A percentile compares a stretch with the other conserved stretches of the same genome.
These are phyloP conservation scores for Myodes glareolus DNA, from an alignment of 2,113 vertebrate genomes.

Conservation along the genomic window DNA sequence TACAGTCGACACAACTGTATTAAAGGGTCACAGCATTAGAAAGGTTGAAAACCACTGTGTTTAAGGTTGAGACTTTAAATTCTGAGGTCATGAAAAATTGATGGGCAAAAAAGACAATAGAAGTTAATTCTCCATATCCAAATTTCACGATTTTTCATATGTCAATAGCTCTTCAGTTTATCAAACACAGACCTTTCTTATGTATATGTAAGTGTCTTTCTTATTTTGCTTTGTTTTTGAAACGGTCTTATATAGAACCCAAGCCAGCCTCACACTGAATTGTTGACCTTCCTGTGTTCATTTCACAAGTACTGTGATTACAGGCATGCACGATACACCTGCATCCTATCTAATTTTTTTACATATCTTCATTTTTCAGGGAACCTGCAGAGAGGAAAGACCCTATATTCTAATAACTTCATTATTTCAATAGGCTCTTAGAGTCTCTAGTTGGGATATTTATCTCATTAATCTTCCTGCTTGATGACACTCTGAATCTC, in stretches of 20 bases:
- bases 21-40: neutral
- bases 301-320: neutral
- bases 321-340: neutral
- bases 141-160: neutral
- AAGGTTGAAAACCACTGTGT: neutral
- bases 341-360: neutral
- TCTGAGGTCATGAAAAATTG: neutral
- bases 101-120: neutral
- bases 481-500: neutral
- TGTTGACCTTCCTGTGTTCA: neutral
- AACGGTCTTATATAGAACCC: neutral
- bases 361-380: neutral
- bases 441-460: neutral
- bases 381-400: neutral
- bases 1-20: neutral
- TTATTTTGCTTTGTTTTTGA: neutral
- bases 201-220: neutral
- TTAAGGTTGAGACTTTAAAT: neutral
- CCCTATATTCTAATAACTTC: neutral
- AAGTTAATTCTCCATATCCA: neutral
- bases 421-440: neutral
- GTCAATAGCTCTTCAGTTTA: neutral
- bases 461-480: neutral
- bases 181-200: neutral
- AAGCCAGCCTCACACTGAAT: neutral